phyloP scores from a whole-genome alignment of 2,888 invertebrate species.

The Oscheius sp. region DNA sequence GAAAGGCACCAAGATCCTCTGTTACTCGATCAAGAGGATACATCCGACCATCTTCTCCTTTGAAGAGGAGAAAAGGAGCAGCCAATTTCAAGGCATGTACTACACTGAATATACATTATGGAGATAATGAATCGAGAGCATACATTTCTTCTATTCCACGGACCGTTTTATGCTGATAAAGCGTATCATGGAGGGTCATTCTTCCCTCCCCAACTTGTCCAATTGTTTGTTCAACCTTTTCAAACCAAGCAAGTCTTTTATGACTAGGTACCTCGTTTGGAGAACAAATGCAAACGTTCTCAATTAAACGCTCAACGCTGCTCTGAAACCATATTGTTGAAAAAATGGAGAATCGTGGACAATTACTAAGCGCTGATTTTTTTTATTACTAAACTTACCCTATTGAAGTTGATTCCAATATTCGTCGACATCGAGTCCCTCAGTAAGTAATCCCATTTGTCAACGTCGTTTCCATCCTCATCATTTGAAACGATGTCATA shows the following conservation, averaged over 20 bases:
- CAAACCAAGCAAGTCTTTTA: background rate
- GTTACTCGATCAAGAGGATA: slow-evolving; percentile 32
- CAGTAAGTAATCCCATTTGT: slow-evolving; percentile 77
- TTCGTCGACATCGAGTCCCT: slow-evolving; percentile 71
- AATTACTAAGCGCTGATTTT: too few relatives aligned
- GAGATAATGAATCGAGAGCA: too few relatives aligned
- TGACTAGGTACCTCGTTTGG: slow-evolving; percentile 34
- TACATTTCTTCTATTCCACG: slow-evolving; percentile 52
- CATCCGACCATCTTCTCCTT: slow-evolving; percentile 33
- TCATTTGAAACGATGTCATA: slow-evolving; percentile 73
- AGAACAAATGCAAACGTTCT: slow-evolving; percentile 39
- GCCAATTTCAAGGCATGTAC: slow-evolving; percentile 36
- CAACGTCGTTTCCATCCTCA: slow-evolving; percentile 54
- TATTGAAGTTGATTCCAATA: slow-evolving; percentile 34
- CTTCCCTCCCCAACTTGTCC: slow-evolving; percentile 46
- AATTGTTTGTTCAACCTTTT: slow-evolving; percentile 37
- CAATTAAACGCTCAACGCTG: slow-evolving; percentile 32
- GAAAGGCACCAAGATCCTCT: slow-evolving; percentile 46
- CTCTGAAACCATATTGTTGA: slow-evolving; percentile 8
- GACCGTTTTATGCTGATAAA: slow-evolving; percentile 65
- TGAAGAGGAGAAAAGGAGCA: slow-evolving; percentile 33
- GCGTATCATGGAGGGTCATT: slow-evolving; percentile 53
- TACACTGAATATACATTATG: slow-evolving; percentile 42
- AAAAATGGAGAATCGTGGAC: background rate
- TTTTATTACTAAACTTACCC: slow-evolving; percentile 17